A percentile compares a stretch with the other conserved stretches of the same genome.
Evolutionary conservation across 1,140 invertebrate species (phyloP).

Genomic region (Acromyrmex charruanus): DNA sequence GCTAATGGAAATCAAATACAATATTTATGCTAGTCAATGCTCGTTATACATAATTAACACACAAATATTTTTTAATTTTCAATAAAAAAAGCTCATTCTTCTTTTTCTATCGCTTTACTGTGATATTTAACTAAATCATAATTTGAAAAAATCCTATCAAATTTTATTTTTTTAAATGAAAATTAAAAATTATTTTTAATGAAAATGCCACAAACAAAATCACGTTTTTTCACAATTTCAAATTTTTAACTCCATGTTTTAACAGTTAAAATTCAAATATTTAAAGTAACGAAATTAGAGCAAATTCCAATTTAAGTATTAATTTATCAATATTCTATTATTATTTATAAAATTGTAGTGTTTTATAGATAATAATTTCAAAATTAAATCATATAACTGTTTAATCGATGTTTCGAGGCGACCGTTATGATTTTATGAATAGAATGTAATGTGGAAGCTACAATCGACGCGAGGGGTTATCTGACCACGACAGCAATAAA

Average conservation of each 20-base stretch:
- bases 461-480: slow-evolving; percentile 60
- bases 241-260: background rate
- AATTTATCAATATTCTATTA: slow-evolving; percentile 16
- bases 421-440: slow-evolving; percentile 44
- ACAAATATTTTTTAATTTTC: background rate
- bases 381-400: slow-evolving; percentile 28
- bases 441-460: slow-evolving; percentile 44
- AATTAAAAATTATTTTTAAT: background rate
- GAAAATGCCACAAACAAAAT: background rate
- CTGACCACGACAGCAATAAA: slow-evolving; percentile 71
- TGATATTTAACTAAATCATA: background rate
- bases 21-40: background rate
- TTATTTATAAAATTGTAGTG: background rate
- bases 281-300: background rate
- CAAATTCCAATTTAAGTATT: background rate
- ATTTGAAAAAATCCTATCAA: background rate
- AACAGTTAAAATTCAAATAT: background rate
- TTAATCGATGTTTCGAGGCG: slow-evolving; percentile 17
- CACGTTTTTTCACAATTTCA: background rate
- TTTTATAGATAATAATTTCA: background rate
- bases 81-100: background rate
- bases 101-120: background rate
- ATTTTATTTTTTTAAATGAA: background rate
- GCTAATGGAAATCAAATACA: background rate
- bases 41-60: no score